Conservation (phyloP, 2,113 vertebrate genomes). For the Ceyx margarethae region DNA sequence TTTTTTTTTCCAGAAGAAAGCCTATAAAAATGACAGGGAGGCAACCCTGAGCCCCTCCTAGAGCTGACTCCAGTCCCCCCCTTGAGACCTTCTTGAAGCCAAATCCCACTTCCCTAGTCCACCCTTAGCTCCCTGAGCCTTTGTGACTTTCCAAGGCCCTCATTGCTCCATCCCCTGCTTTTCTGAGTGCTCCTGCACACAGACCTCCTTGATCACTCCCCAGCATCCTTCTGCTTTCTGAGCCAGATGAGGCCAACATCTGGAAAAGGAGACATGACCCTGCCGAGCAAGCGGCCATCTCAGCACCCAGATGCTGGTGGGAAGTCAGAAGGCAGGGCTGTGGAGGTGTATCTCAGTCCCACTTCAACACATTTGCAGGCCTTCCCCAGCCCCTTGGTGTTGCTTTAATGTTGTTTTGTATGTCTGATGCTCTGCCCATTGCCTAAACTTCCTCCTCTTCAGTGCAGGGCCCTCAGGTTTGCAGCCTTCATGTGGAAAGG, state of each 20-base stretch:
- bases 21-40: background rate
- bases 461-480: background rate
- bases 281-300: background rate
- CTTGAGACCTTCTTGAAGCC: background rate
- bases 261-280: background rate
- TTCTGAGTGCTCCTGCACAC: background rate
- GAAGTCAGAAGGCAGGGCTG: background rate
- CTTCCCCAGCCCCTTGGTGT: background rate
- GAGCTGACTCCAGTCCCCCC: background rate
- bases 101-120: background rate
- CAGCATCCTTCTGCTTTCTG: background rate
- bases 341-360: background rate
- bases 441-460: background rate
- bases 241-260: background rate
- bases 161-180: background rate
- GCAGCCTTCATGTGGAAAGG: background rate
- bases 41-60: background rate
- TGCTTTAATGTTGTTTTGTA: background rate
- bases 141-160: background rate
- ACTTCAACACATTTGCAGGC: background rate
- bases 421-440: background rate
- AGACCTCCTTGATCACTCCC: background rate
- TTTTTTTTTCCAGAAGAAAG: background rate
- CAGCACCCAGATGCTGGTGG: background rate
- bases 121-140: background rate